phyloP scores from a whole-genome alignment of 2,888 invertebrate genomes.

The Meganola albula region DNA sequence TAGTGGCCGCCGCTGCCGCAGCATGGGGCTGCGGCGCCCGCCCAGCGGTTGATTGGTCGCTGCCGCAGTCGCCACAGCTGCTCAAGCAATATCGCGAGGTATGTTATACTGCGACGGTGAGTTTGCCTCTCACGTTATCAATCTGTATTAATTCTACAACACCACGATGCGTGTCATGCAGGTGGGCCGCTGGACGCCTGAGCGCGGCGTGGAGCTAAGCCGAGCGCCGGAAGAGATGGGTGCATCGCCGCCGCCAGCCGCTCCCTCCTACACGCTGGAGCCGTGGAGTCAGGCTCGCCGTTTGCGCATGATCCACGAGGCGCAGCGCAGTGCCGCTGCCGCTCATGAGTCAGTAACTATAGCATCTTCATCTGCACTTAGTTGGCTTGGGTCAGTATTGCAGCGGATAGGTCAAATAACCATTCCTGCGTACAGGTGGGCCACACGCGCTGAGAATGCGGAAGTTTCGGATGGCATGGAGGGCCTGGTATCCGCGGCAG shows the following conservation, averaged over 20 bases:
- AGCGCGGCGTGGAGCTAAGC: slow-evolving; percentile 61
- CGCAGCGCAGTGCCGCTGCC: slow-evolving; percentile 52
- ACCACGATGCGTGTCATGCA: too few species aligned
- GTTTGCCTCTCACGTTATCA: too few species aligned
- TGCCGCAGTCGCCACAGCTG: slow-evolving; percentile 66
- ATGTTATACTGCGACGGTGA: too few species aligned
- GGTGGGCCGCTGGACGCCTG: slow-evolving; percentile 63
- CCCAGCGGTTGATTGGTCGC: slow-evolving; percentile 69
- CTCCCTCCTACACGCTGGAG: slow-evolving; percentile 65
- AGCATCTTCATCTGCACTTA: neutral
- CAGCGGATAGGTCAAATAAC: too few species aligned
- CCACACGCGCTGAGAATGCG: slow-evolving; percentile 38
- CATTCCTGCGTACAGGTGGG: slow-evolving; percentile 33
- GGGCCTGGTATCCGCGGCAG: slow-evolving; percentile 44
- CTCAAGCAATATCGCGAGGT: slow-evolving; percentile 70
- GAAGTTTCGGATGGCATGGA: too few species aligned
- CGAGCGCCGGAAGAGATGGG: slow-evolving; percentile 51
- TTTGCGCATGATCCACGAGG: slow-evolving; percentile 68
- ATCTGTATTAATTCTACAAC: neutral
- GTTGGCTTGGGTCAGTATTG: neutral
- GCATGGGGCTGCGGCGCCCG: slow-evolving; percentile 69
- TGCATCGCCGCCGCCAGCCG: slow-evolving; percentile 34
- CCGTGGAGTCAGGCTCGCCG: slow-evolving; percentile 69
- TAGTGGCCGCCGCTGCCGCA: slow-evolving; percentile 73
- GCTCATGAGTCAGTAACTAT: slow-evolving; percentile 37